Conservation (phyloP, 2,797 vertebrate genomes). For the Graptemys geographica region DNA sequence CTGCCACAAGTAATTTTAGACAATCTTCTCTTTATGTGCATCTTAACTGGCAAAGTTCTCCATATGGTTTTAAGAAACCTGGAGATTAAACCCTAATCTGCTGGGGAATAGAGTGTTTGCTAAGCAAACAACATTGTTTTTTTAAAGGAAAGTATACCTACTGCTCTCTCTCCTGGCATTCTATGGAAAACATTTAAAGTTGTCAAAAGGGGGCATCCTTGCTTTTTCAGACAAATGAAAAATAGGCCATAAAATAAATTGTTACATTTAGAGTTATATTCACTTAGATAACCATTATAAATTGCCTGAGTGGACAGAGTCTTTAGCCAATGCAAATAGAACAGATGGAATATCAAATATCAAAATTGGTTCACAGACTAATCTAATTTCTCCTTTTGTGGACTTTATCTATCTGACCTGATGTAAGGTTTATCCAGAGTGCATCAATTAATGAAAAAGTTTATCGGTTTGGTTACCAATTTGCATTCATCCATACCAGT, state of each 20-base stretch:
- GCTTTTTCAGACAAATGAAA: slow-evolving; percentile 75
- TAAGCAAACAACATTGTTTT: background rate
- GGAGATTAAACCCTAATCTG: background rate
- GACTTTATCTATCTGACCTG: slow-evolving; percentile 14
- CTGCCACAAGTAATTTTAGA: background rate
- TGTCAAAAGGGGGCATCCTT: slow-evolving; percentile 83
- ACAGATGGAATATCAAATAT: slow-evolving; percentile 48
- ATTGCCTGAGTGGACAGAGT: slow-evolving; percentile 3
- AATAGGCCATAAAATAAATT: slow-evolving; percentile 16
- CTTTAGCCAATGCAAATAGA: slow-evolving; percentile 38
- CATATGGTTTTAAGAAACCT: background rate
- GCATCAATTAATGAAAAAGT: slow-evolving; percentile 47
- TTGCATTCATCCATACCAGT: background rate
- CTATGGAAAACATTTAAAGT: slow-evolving; percentile 65
- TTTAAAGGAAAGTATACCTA: slow-evolving; percentile 53
- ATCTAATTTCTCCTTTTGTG: slow-evolving; percentile 44
- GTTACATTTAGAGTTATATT: background rate
- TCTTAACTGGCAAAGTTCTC: background rate
- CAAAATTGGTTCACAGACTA: slow-evolving; percentile 41
- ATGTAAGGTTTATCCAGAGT: slow-evolving; percentile 21
- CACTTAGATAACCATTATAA: slow-evolving; percentile 15
- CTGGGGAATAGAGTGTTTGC: background rate
- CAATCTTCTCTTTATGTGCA: background rate
- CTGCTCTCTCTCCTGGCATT: slow-evolving; percentile 70
- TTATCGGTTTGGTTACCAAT: background rate